Percentiles rank a stretch among this genome's conserved stretches.
phyloP scores from a whole-genome alignment of 2,888 invertebrate species.

The Balanococcus diminutus region DNA sequence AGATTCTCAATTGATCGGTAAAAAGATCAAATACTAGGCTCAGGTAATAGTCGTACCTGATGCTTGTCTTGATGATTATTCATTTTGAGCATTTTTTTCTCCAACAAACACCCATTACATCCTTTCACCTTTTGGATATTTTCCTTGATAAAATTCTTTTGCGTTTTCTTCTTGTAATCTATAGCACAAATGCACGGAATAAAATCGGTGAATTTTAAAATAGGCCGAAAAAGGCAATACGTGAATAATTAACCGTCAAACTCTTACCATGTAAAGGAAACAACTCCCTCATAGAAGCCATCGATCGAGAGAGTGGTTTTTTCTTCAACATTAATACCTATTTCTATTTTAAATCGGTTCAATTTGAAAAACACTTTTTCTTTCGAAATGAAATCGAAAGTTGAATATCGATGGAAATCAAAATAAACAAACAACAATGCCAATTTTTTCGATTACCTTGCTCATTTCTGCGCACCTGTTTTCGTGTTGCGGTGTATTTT shows the following conservation, averaged over 20 bases:
- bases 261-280: conserved; percentile 32
- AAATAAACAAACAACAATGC: neutral
- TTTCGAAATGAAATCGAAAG: neutral
- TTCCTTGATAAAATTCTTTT: conserved; percentile 51
- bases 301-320: neutral
- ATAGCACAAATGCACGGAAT: neutral
- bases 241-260: neutral
- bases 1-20: neutral
- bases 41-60: too few relatives aligned
- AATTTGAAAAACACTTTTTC: neutral
- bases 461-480: too few relatives aligned
- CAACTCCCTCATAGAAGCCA: conserved; percentile 39
- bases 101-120: conserved; percentile 37
- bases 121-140: conserved; percentile 49
- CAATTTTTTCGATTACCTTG: too few relatives aligned
- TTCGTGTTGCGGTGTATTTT: too few relatives aligned
- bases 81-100: conserved; percentile 2
- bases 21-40: neutral
- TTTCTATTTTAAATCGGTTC: neutral
- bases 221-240: too few relatives aligned
- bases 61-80: neutral
- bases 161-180: conserved; percentile 35
- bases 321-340: neutral
- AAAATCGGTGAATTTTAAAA: neutral
- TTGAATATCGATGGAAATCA: neutral